A percentile compares a stretch with the other conserved stretches of the same genome.
phyloP scores from a whole-genome alignment of 2,888 invertebrate genomes.

The Lochmaea crataegi region DNA sequence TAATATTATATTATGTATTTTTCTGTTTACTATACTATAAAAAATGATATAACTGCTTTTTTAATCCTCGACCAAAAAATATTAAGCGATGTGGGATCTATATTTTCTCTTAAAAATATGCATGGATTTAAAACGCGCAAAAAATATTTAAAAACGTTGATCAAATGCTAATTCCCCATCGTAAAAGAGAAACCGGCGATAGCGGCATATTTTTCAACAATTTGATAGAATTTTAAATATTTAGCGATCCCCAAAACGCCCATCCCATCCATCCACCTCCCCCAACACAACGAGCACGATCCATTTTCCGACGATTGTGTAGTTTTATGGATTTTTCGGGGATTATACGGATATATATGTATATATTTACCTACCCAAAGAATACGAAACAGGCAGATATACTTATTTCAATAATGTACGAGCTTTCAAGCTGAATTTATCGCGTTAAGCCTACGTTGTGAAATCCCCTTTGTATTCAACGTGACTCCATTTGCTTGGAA shows the following conservation, averaged over 20 bases:
- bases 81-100: background rate
- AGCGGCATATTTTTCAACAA: constrained; percentile 15
- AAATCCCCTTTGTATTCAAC: constrained; percentile 34
- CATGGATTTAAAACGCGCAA: constrained; percentile 6
- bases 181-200: constrained; percentile 7
- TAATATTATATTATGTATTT: too few species aligned
- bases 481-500: constrained; percentile 21
- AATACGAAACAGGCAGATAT: constrained; percentile 35
- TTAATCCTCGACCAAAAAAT: background rate
- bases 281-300: constrained; percentile 4
- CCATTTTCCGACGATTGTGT: constrained; percentile 30
- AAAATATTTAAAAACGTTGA: constrained; percentile 5
- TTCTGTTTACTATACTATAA: background rate
- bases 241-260: constrained; percentile 16
- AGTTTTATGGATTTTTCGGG: constrained; percentile 26
- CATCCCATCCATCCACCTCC: background rate
- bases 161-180: constrained; percentile 9
- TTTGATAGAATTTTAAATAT: constrained; percentile 31
- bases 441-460: constrained; percentile 30
- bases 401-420: constrained; percentile 41
- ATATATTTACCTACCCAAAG: constrained; percentile 20
- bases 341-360: constrained; percentile 22
- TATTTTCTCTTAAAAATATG: constrained; percentile 1
- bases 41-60: background rate
- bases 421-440: constrained; percentile 38